Evolutionary conservation across 2,797 vertebrate genomes (phyloP), one percentile per base, ranked within the genome.

Genomic region (Morelia viridis): DNA sequence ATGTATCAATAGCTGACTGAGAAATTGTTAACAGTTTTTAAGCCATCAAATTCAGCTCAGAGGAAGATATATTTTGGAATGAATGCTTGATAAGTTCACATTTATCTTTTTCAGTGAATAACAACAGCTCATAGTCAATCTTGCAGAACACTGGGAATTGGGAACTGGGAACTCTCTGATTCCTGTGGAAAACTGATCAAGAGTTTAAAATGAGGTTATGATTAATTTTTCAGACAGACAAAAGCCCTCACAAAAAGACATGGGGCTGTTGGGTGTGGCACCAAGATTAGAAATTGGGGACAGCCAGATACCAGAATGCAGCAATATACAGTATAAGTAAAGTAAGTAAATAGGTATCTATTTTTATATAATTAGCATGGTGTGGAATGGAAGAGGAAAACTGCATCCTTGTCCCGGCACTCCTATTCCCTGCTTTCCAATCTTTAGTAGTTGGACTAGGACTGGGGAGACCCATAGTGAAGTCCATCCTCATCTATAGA

Each of bases 21-120:
- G 62, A n/a, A 91, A 80, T 93, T 89, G 7, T 62, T 62, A 26
- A 35, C 22, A 92, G 22, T 35, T 13, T 90, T 94, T 91, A 93
- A 92, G 90, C 84, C 28, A 90, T 0, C 87, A 31, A 68, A 15
- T 92, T 94, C 87, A 68, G 87, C 15, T 89, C 92, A 84, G 71
- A 61, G 65, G n/a, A 65, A 3, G 64, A 65, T 9, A n/a, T 65
- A n/a, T 65, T n/a, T 65, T 65, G 12, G 15, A 88, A 95, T 88
- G 91, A 89, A 6, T 87, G 53, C 24, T 85, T 90, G 93, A 92
- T 93, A 53, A 95, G 53, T 60, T 92, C 84, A 41, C 9, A 88
- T n/a, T 15, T 93, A 85, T 56, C 90, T 7, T 92, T 76, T 94
- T 95, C 71, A 0, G 10, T 56, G 88, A 92, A 64, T 35, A 94